phyloP scores from a whole-genome alignment of 2,888 invertebrate genomes.

The Copidosoma aretas region DNA sequence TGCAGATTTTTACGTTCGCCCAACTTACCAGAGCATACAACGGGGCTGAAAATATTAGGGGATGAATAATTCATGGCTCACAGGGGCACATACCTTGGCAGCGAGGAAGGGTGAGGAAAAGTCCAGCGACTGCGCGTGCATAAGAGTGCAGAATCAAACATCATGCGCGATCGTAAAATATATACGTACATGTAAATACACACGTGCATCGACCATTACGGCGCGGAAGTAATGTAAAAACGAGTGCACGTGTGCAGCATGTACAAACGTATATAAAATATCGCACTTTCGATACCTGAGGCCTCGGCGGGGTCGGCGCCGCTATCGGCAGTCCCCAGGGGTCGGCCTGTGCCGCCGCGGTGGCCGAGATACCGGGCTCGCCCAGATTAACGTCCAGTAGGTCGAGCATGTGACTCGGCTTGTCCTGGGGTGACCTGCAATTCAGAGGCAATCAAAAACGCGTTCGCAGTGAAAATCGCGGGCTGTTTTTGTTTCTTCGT shows the following conservation, averaged over 20 bases:
- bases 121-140: constrained; percentile 55
- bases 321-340: constrained; percentile 75
- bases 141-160: constrained; percentile 41
- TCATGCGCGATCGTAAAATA: not conserved
- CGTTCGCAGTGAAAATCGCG: not conserved
- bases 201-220: too few species aligned
- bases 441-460: not conserved
- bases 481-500: not conserved
- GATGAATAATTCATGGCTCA: too few species aligned
- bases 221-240: not conserved
- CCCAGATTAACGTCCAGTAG: constrained; percentile 82
- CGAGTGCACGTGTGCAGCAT: too few species aligned
- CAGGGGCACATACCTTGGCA: constrained; percentile 48
- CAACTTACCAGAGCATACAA: too few species aligned
- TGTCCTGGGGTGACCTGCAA: constrained; percentile 57
- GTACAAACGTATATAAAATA: too few species aligned
- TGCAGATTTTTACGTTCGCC: too few species aligned
- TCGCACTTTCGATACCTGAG: constrained; percentile 64
- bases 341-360: constrained; percentile 65
- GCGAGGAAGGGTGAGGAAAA: constrained; percentile 50
- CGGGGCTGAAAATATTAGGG: too few species aligned
- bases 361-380: constrained; percentile 65
- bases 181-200: too few species aligned
- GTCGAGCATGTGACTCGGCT: constrained; percentile 79
- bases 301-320: constrained; percentile 63